Conservation (phyloP, 1,140 invertebrate species). For the Drosophila fuyamai region DNA sequence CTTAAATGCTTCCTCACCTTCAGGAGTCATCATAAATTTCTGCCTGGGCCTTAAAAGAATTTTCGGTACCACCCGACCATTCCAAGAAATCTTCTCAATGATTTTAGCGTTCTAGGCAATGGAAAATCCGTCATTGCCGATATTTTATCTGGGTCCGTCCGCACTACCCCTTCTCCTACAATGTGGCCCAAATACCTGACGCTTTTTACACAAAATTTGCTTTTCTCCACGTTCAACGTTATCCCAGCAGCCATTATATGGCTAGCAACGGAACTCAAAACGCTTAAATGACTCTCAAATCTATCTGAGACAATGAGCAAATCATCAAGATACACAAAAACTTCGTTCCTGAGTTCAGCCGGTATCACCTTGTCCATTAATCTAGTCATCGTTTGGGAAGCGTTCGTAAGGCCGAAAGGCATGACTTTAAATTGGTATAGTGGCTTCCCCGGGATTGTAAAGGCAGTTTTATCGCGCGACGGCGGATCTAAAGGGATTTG, state of each 20-base stretch:
- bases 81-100: too few relatives aligned
- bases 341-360: background rate
- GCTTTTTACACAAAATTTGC: slow-evolving; percentile 8
- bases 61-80: too few relatives aligned
- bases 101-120: background rate
- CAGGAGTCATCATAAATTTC: background rate
- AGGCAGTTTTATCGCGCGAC: background rate
- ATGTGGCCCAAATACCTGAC: slow-evolving; percentile 6
- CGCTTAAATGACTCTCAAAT: slow-evolving; percentile 2
- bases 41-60: slow-evolving; percentile 2
- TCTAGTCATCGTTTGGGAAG: slow-evolving; percentile 1
- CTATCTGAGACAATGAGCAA: background rate
- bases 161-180: slow-evolving; percentile 12
- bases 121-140: slow-evolving; percentile 6
- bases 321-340: slow-evolving; percentile 8
- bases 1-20: background rate
- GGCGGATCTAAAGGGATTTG: too few relatives aligned
- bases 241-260: background rate
- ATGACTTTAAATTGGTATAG: slow-evolving; percentile 1
- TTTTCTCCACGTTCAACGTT: slow-evolving; percentile 14
- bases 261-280: background rate
- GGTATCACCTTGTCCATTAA: slow-evolving; percentile 14
- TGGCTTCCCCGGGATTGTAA: background rate
- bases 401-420: slow-evolving; percentile 5
- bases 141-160: slow-evolving; percentile 9